Evolutionary conservation across 2,113 vertebrate genomes (phyloP).

Genomic region (Psammodynastes pulverulentus): DNA sequence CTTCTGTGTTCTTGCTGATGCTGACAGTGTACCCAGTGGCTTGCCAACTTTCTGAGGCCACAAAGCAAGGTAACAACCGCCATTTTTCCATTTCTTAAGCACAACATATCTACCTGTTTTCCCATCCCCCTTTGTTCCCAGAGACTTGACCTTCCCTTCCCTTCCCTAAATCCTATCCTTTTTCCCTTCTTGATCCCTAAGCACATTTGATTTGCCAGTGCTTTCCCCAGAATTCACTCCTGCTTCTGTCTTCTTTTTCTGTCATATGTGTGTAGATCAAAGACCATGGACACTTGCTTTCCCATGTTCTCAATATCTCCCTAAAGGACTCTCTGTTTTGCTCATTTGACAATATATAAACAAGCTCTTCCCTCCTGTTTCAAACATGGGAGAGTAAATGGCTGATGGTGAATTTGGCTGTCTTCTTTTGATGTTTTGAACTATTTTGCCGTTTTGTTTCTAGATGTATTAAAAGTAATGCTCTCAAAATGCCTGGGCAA

Average conservation of each 20-base stretch:
- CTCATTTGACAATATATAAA: neutral
- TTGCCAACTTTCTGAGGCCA: slow-evolving; percentile 7
- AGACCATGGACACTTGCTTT: slow-evolving; percentile 2
- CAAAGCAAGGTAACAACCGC: neutral
- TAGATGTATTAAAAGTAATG: neutral
- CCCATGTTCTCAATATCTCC: neutral
- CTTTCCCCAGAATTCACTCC: neutral
- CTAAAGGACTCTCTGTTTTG: neutral
- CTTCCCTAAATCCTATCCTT: neutral
- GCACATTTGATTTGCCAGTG: neutral
- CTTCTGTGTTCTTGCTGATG: neutral
- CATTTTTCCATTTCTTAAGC: neutral
- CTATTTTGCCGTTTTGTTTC: neutral
- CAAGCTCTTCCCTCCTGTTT: fast-evolving
- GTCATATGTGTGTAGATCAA: slow-evolving; percentile 7
- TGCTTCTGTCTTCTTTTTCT: neutral
- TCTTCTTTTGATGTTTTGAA: neutral
- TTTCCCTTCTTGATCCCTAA: neutral
- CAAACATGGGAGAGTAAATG: neutral
- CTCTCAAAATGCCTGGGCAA: neutral
- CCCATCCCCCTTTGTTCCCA: neutral
- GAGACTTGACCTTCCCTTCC: neutral
- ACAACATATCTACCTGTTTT: neutral
- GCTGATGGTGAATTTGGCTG: neutral
- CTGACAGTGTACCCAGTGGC: neutral